These are phyloP conservation scores for Marmota flaviventris DNA, from an alignment of 2,113 vertebrate species.

Conservation along the genomic window DNA sequence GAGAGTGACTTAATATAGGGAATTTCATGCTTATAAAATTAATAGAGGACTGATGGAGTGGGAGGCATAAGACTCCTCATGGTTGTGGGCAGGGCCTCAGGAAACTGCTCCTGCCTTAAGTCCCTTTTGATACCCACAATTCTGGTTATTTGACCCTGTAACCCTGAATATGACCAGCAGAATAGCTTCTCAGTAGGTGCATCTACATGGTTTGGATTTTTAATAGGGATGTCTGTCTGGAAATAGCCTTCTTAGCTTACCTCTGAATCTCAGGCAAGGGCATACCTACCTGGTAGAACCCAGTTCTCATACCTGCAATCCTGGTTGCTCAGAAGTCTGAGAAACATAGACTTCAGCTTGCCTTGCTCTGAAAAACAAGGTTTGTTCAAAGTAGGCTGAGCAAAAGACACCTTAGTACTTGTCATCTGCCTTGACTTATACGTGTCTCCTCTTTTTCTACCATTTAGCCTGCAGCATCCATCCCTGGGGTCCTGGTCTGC, in stretches of 20 bases:
- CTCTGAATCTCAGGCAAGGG: neutral
- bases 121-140: too few species aligned
- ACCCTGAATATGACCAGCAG: neutral
- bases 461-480: rapidly evolving
- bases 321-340: neutral
- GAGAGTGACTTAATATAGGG: neutral
- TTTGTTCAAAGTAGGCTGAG: neutral
- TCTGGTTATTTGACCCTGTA: neutral
- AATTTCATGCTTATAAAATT: neutral
- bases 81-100: neutral
- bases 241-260: neutral
- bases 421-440: neutral
- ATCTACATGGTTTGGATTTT: neutral
- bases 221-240: neutral
- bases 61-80: too few species aligned
- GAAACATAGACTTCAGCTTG: neutral
- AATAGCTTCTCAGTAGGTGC: neutral
- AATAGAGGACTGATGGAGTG: neutral
- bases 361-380: neutral
- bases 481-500: neutral
- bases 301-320: neutral
- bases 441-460: neutral
- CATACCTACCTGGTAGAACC: neutral
- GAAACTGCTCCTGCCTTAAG: neutral
- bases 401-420: neutral